Base-by-base conservation (phyloP, 1,140 invertebrate species). In the Eulimnadia texana region DNA sequence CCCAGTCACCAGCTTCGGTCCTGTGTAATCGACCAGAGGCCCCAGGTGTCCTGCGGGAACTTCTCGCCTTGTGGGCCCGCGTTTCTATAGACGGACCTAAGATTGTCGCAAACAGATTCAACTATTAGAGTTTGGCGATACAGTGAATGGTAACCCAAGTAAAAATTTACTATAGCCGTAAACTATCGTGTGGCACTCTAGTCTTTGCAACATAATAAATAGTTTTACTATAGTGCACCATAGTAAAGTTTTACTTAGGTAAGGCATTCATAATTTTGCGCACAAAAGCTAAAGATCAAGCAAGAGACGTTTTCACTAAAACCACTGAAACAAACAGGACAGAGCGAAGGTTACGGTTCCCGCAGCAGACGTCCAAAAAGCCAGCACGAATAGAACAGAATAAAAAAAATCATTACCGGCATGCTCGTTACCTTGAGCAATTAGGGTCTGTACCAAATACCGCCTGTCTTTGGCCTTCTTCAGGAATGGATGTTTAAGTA, bases 401-500 rank as follows among this genome's bases (percentile, higher is more conserved):
- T 42, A 42, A 42, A 42, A 6, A 9, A 16, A 9, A 16, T 42
- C 33, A 42, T 42, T 42, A 42, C 33, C 33, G 33, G 33, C 33
- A 42, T 42, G 33, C 33, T 42, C 33, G 33, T 42, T 42, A 61
- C 88, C 90, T 68, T 84, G 85, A 11, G 85, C 82, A 23, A 98
- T 83, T 62, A 98, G 75, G 0, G 88, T 92, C 71, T 93, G 87
- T 66, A 93, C 85, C 0, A 99, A 76, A 75, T 93, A 98, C 69
- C 90, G 90, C 66, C 89, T 89, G 72, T 99, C 96, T 77, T 98
- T 99, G 3, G 93, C 90, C 77, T 99, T 99, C 72, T 94, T 98
- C 75, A 99, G 98, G 76, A 99, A 99, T 3, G 93, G 90, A 77
- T 99, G 91, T 73, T 99, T 99, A 10, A 99, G 74, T 33, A 99